Base-by-base conservation (phyloP, 2,888 invertebrate species). In the Lithosia quadra region DNA sequence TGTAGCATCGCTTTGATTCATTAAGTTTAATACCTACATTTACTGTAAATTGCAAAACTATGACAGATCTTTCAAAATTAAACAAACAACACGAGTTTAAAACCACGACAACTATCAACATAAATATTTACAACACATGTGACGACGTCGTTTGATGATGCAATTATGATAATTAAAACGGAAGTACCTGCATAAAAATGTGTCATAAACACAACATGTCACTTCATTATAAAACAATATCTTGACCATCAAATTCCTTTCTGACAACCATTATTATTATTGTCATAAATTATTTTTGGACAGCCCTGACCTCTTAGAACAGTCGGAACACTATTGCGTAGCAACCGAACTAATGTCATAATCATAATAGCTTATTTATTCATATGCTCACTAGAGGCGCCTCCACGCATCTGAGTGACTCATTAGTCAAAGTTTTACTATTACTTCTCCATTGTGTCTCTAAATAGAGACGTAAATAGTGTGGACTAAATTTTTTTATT, bases 281-380 rank as follows among this genome's bases (percentile, higher is more conserved):
- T 49, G 28, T n/a, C 21, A 74, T 73, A 75, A 39, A 39, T n/a
- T 11, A 64, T 39, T 78, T 78, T 69, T 68, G 5, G 84, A 59
- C 83, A 86, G 64, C 85, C 86, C 83, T 85, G 82, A 80, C 75
- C 79, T 71, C 61, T 76, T 65, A 72, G 65, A 69, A n/a, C n/a
- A 8, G 49, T 49, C 49, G 49, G 49, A 7, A 49, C 43, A 49
- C 49, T 65, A 63, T 72, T 68, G 69, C 76, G 75, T 75, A 78
- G 73, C 71, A 71, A 76, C 68, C 67, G 67, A 34, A 70, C 66
- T 73, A 77, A 74, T 80, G 78, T 78, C 73, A 77, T 80, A 58
- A 49, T 49, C n/a, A 49, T 49, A 80, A 81, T 71, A 62, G 67
- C 59, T 74, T 78, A 84, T 83, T 81, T 78, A 84, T 84, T 83